These are phyloP conservation scores for Seira ritae DNA, from an alignment of 2,888 invertebrate genomes.

Conservation along the genomic window DNA sequence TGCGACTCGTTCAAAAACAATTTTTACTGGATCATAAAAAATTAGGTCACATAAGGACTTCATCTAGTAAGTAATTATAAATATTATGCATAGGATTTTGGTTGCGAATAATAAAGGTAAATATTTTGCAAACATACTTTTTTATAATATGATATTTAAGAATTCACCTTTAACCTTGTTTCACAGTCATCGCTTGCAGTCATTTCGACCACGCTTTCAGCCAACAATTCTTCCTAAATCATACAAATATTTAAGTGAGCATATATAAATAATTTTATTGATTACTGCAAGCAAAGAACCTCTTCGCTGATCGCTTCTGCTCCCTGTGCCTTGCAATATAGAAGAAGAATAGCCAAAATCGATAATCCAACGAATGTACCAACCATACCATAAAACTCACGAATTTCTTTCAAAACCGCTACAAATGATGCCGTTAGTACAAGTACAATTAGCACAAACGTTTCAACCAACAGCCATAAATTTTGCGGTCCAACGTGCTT, in stretches of 20 bases:
- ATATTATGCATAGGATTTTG: too few species aligned
- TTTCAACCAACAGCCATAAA: conserved; percentile 33
- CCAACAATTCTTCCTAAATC: conserved; percentile 40
- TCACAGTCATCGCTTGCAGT: conserved; percentile 31
- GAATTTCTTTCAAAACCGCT: conserved; percentile 14
- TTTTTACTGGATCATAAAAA: conserved; percentile 43
- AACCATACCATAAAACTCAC: conserved; percentile 18
- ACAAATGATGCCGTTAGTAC: conserved; percentile 38
- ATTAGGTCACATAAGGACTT: conserved; percentile 44
- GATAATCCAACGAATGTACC: background rate
- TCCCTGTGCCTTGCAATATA: conserved; percentile 39
- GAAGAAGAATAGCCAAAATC: background rate
- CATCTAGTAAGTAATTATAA: conserved; percentile 29
- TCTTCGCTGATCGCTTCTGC: conserved; percentile 30
- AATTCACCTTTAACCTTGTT: conserved; percentile 35
- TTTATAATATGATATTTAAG: background rate
- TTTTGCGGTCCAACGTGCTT: conserved; percentile 20
- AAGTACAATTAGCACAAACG: conserved; percentile 25
- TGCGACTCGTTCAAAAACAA: conserved; percentile 17
- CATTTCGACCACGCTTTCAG: conserved; percentile 35
- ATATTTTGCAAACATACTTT: background rate
- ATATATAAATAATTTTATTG: too few species aligned
- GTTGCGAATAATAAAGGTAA: background rate
- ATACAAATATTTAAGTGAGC: background rate
- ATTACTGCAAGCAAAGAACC: too few species aligned